Evolutionary conservation across 2,888 invertebrate species (phyloP), one percentile per base, ranked within the genome.

Genomic region (Drosophila prostipennis): DNA sequence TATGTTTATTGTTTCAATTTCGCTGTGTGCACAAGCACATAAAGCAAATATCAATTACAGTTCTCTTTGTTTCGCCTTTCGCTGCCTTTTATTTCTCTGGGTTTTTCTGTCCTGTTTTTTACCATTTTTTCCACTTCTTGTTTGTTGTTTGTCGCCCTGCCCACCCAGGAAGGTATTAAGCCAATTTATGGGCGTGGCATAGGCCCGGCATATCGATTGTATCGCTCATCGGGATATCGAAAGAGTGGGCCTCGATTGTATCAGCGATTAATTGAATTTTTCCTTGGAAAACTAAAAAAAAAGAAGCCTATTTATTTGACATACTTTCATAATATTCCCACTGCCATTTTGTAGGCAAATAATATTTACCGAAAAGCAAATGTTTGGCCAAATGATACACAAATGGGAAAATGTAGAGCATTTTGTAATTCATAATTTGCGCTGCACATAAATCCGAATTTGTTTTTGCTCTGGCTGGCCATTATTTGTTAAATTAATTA

Each of bases 401-500:
- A 6, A 29, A 45, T 6, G 29, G 29, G n/a, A 29, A 16, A 32
- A 16, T 8, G 39, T 26, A 56, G 43, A 52, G 59, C 36, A 45
- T 51, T n/a, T 37, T 61, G 69, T 46, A 68, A 46, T 39, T 37
- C 16, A 29, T 55, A 39, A 34, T 39, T 68, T 26, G 23, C 16
- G 32, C 26, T 65, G 34, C 39, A 48, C 34, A 42, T 32, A 23
- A 61, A 23, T 57, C 23, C 43, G 59, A 26, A 51, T 39, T 49
- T 6, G 51, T 46, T 34, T 46, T 60, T 46, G 58, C 52, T 57
- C 59, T 60, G 32, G 37, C 39, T 13, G 10, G 48, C 67, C 70
- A 59, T 58, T 82, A 64, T 80, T 78, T 81, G 85, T 81, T 74
- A 73, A 81, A 81, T 87, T 81, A 81, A 81, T 81, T 84, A 81